Percentiles rank a stretch among this genome's conserved stretches.
These are phyloP conservation scores for Tamias sibiricus DNA, from an alignment of 2,113 vertebrate genomes.

Conservation along the genomic window DNA sequence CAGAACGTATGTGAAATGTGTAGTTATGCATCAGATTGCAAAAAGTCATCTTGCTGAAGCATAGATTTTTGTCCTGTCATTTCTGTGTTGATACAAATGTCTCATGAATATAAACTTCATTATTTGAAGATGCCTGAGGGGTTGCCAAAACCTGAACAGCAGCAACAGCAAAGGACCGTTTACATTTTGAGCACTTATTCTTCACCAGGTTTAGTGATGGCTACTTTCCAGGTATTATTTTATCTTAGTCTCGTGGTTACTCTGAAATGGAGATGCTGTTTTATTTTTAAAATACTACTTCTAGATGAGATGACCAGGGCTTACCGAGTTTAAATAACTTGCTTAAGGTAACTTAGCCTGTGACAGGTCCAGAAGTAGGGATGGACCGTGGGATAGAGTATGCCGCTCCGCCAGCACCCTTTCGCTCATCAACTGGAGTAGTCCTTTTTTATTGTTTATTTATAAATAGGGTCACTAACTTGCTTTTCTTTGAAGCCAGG, in stretches of 20 bases:
- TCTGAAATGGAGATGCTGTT: not conserved
- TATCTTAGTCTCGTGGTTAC: not conserved
- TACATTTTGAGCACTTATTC: not conserved
- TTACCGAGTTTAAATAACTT: not conserved
- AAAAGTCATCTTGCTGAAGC: conserved; percentile 6
- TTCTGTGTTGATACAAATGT: conserved; percentile 21
- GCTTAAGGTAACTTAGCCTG: not conserved
- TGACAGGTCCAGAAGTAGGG: not conserved
- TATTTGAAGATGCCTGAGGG: not conserved
- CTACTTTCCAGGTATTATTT: not conserved
- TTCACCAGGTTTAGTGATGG: not conserved
- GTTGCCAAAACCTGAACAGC: not conserved
- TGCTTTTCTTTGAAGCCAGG: conserved; percentile 42
- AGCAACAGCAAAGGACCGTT: not conserved
- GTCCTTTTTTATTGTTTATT: not conserved
- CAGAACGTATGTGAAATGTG: not conserved
- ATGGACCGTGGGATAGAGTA: not conserved
- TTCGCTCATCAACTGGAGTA: not conserved
- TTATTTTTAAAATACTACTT: not conserved
- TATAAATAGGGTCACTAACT: not conserved
- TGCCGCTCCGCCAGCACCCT: not conserved
- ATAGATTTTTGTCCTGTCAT: not conserved
- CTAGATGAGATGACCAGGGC: not conserved
- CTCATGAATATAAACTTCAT: not conserved
- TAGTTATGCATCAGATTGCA: not conserved